Conservation (phyloP, 2,113 vertebrate species). For the Glaucomys volans region DNA sequence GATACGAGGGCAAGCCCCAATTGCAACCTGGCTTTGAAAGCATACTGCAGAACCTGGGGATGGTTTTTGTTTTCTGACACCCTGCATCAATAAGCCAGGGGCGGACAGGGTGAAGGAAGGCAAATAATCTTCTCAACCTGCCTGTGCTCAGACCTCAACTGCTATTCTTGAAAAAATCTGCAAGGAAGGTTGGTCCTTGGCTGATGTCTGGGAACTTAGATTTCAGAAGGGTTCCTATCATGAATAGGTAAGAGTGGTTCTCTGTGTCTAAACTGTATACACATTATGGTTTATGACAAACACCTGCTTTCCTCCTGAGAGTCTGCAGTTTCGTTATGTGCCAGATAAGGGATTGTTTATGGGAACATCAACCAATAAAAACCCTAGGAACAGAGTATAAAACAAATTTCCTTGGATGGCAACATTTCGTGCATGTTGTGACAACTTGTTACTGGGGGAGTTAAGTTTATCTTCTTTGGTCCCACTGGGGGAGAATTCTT, state of each 20-base stretch:
- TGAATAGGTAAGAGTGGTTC: not conserved
- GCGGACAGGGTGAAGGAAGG: not conserved
- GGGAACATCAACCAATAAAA: not conserved
- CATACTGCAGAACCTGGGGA: not conserved
- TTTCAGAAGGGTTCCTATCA: not conserved
- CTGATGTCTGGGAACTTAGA: not conserved
- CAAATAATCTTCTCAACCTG: not conserved
- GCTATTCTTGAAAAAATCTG: not conserved
- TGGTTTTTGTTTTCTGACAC: not conserved
- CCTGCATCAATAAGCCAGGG: not conserved
- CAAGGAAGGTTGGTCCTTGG: not conserved
- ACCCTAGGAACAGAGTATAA: not conserved
- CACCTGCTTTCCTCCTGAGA: not conserved
- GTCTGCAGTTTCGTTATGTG: not conserved
- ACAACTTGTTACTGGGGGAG: not conserved
- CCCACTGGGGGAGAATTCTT: not conserved
- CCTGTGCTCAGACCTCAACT: not conserved
- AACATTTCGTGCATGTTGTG: not conserved
- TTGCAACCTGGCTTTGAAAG: not conserved
- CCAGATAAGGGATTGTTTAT: too few species aligned
- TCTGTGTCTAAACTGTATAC: not conserved
- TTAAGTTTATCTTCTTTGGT: not conserved
- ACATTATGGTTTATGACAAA: not conserved
- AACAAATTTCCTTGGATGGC: not conserved
- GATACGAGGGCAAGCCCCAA: not conserved